Conservation (phyloP, 2,888 invertebrate species). For the Linnaemya tessellans region DNA sequence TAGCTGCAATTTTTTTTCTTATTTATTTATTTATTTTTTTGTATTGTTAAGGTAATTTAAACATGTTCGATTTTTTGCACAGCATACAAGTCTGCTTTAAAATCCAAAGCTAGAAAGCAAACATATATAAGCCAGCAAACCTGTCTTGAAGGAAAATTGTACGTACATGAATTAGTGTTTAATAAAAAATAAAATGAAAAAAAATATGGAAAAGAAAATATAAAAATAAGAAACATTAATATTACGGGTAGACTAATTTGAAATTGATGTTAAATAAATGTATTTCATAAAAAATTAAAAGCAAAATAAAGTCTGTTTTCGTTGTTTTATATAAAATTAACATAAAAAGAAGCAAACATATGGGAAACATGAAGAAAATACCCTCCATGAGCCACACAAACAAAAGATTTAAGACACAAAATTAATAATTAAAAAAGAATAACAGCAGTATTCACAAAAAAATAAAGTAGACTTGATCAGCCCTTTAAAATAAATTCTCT, state of each 20-base stretch:
- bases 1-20: background rate
- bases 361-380: background rate
- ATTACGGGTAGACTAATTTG: slow-evolving; percentile 15
- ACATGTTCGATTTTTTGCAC: slow-evolving; percentile 14
- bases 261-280: slow-evolving; percentile 32
- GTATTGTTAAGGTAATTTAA: slow-evolving; percentile 63
- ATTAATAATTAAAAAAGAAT: background rate
- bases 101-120: slow-evolving; percentile 22
- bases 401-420: slow-evolving; percentile 46
- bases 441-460: background rate
- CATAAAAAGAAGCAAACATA: background rate
- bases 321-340: background rate
- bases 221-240: background rate
- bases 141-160: slow-evolving; percentile 41
- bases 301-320: background rate
- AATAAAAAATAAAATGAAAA: background rate
- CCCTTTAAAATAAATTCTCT: too few relatives aligned
- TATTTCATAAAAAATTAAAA: slow-evolving; percentile 8
- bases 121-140: slow-evolving; percentile 29
- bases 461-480: too few relatives aligned
- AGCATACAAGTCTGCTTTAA: slow-evolving; percentile 35
- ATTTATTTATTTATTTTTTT: slow-evolving; percentile 11
- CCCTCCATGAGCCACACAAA: background rate
- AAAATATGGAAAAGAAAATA: background rate
- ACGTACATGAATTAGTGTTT: slow-evolving; percentile 17